Percentiles rank a stretch among this genome's conserved stretches.
Evolutionary conservation across 92 coral and sea anemone species (phyloP).

Genomic region (Porites lobata): DNA sequence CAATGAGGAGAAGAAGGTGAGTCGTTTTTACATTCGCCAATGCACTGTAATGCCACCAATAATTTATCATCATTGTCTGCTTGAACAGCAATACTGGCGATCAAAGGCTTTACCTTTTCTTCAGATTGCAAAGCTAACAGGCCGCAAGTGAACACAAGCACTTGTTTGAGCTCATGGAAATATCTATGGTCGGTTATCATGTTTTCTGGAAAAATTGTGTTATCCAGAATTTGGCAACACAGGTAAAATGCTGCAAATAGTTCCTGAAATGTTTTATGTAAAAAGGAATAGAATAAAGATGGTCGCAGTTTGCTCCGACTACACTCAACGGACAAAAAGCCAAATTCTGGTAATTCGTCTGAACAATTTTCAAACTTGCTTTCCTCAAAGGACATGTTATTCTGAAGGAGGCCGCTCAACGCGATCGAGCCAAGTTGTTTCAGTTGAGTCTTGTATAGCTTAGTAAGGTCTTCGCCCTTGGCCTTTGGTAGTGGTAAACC

Average conservation of each 20-base stretch:
- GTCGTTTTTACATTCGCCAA: no score
- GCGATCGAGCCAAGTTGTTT: no score
- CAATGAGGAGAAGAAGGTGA: no score
- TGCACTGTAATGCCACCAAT: no score
- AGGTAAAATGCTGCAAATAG: constrained; percentile 35
- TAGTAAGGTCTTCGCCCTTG: not conserved
- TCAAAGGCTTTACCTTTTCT: no score
- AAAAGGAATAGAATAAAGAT: constrained; percentile 22
- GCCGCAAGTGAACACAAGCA: no score
- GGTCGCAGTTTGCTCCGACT: constrained; percentile 24
- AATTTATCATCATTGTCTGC: no score
- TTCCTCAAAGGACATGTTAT: constrained; percentile 13
- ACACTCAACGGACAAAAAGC: no score
- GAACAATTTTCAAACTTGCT: not conserved
- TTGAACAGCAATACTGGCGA: no score
- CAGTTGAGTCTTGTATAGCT: constrained; percentile 3
- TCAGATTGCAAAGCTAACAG: no score
- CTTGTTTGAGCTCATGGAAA: not conserved
- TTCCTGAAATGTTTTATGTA: not conserved
- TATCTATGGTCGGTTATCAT: not conserved
- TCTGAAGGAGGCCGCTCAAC: constrained; percentile 9
- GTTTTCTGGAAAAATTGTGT: not conserved
- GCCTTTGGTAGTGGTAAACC: not conserved
- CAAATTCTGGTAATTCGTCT: no score
- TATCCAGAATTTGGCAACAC: not conserved